phyloP scores from a whole-genome alignment of 2,797 vertebrate species.

The Remorina albescens region DNA sequence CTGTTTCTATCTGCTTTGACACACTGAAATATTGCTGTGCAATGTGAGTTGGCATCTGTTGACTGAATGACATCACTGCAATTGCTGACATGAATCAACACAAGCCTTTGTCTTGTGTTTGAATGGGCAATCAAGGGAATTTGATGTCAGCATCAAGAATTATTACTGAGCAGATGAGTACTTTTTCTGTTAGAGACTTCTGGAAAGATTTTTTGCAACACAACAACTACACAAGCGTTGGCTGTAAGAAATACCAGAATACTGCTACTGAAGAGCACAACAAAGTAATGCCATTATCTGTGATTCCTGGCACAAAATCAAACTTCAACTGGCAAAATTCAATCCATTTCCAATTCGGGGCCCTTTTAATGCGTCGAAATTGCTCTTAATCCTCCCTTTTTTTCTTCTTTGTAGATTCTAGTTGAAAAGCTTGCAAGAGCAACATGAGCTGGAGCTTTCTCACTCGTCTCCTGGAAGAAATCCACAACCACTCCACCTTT shows the following conservation, averaged over 20 bases:
- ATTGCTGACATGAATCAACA: constrained; percentile 29
- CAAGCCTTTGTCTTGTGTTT: constrained; percentile 36
- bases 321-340: background rate
- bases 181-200: constrained; percentile 5
- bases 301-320: background rate
- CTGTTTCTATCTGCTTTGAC: background rate
- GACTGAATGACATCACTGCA: constrained; percentile 35
- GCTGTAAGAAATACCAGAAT: background rate
- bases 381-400: constrained; percentile 1
- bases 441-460: constrained; percentile 99
- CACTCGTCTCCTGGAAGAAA: constrained; percentile 98
- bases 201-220: background rate
- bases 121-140: constrained; percentile 13
- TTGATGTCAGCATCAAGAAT: background rate
- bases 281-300: background rate
- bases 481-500: constrained; percentile 99
- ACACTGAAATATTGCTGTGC: background rate
- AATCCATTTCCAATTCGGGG: background rate
- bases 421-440: constrained; percentile 89
- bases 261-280: background rate
- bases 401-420: constrained; percentile 84
- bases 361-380: background rate
- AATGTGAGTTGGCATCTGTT: background rate
- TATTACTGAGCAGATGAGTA: background rate
- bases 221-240: background rate